Evolutionary conservation across 2,888 invertebrate genomes (phyloP).

Genomic region (Stegana nigrithorax): DNA sequence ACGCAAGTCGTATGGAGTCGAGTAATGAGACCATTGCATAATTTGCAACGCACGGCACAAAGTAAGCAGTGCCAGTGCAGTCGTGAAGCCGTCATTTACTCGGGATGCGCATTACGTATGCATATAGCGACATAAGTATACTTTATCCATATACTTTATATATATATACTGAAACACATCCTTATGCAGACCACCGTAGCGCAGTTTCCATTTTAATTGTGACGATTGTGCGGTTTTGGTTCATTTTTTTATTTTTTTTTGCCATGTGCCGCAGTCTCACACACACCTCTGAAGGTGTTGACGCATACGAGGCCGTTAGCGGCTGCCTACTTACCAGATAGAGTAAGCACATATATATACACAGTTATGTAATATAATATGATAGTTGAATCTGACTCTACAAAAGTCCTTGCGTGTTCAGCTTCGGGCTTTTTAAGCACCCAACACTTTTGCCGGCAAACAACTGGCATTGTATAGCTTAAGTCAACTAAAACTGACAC

Average conservation of each 20-base stretch:
- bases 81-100: too few relatives aligned
- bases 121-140: background rate
- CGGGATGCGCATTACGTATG: too few relatives aligned
- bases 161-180: background rate
- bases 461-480: too few relatives aligned
- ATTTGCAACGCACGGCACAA: background rate
- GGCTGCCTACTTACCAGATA: too few relatives aligned
- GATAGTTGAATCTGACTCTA: background rate
- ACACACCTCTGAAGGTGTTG: too few relatives aligned
- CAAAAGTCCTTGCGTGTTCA: background rate
- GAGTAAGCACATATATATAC: too few relatives aligned
- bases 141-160: background rate
- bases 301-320: too few relatives aligned
- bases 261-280: background rate
- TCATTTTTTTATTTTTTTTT: background rate
- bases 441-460: too few relatives aligned
- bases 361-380: too few relatives aligned
- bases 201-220: constrained; percentile 13
- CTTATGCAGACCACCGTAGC: background rate
- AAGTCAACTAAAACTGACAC: too few relatives aligned
- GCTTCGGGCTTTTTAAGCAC: too few relatives aligned
- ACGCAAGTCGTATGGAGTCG: background rate
- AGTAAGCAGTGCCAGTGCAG: background rate
- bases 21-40: constrained; percentile 16
- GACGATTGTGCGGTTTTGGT: background rate